Base-by-base conservation (phyloP, 2,888 invertebrate species). In the Cosmopolites sordidus region DNA sequence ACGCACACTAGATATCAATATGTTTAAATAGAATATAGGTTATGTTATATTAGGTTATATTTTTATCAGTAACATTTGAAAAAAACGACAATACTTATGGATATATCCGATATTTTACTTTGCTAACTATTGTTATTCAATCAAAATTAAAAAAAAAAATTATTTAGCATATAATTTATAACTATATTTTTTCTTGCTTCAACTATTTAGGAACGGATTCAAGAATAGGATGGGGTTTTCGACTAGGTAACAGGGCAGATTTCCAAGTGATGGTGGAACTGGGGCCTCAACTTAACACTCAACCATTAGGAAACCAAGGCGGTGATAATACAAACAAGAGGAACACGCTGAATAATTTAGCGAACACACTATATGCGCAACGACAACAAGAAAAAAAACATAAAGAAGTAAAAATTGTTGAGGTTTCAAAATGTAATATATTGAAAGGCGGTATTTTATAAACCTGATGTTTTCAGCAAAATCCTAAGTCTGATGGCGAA, bases 221-320 rank as follows among this genome's bases (percentile, higher is more conserved):
- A 0, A 78, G 88, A 16, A 68, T 89, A 9, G 90, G 90, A 0
- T 82, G 89, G 63, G 90, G 90, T 0, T 90, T 87, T 67, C 82
- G 89, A 1, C 77, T 90, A 39, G 90, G 90, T 1, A 83, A 87
- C 66, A 86, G 89, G 70, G 89, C 89, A 0, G 90, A 90, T 71
- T 84, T 89, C 66, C 90, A 90, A 68, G 78, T 89, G 1, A 66
- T 89, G 60, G 67, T 87, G 1, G 90, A 90, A 67, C 68, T 89
- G 17, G 90, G 90, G 0, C 90, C 90, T 0, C 90, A 90, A 70
- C 84, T 79, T 1, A 81, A 87, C 58, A 90, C 90, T 0, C 79
- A 82, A 56, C 80, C 83, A 1, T 73, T 89, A 6, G 84, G 83
- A 62, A 73, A 78, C 69, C 72, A 71, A 51, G 63, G 62, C 8